A percentile compares a stretch with the other conserved stretches of the same genome.
Conservation (phyloP, 2,113 vertebrate species). For the Taurulus bubalis region DNA sequence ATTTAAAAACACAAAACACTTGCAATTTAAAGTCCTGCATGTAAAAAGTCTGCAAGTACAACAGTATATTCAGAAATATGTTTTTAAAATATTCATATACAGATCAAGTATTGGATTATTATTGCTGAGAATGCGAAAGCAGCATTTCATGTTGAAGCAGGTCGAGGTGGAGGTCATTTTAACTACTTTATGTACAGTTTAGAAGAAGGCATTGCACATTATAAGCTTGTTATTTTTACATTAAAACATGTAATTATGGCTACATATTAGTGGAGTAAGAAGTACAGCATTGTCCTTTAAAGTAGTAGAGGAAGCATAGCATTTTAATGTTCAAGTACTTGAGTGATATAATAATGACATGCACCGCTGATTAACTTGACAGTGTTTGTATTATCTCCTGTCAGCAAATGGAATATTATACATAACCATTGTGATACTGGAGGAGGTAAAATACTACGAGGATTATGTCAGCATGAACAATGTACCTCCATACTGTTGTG, state of each 20-base stretch:
- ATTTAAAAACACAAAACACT: neutral
- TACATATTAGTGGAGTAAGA: neutral
- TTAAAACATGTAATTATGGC: neutral
- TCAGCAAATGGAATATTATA: slow-evolving; percentile 31
- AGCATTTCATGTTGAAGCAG: neutral
- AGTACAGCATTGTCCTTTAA: neutral
- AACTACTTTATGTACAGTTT: neutral
- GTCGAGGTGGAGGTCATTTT: neutral
- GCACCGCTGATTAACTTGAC: neutral
- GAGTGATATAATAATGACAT: neutral
- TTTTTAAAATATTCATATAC: neutral
- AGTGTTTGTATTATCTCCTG: neutral
- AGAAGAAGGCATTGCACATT: too few relatives aligned
- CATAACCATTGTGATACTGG: slow-evolving; percentile 30
- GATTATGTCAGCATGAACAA: neutral
- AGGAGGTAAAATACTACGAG: slow-evolving; percentile 27
- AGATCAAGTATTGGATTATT: neutral
- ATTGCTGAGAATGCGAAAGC: neutral
- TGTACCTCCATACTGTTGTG: neutral
- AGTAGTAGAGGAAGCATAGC: neutral
- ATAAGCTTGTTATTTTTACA: too few relatives aligned
- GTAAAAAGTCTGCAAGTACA: neutral
- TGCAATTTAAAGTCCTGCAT: neutral
- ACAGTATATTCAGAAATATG: neutral
- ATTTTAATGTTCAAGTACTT: neutral